Base-by-base conservation (phyloP, 2,797 vertebrate species). In the Monodelphis domestica region DNA sequence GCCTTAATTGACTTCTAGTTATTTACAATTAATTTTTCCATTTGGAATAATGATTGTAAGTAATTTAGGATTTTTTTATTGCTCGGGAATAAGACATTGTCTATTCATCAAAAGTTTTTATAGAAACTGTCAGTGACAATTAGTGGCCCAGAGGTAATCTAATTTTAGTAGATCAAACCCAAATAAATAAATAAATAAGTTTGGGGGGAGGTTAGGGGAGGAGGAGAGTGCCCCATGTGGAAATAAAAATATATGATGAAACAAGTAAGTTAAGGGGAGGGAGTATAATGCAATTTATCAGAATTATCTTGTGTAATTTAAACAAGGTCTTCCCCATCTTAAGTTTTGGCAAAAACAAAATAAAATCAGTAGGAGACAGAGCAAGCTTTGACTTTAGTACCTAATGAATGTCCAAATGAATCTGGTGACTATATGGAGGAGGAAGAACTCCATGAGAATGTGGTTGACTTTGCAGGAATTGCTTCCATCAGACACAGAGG, bases 1-100 rank as follows among this genome's bases (percentile, higher is more conserved):
- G 93, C 91, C 98, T 98, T 98, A 98, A 98, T 98, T 98, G 98
- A 98, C 98, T 98, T 98, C 97, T 97, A 98, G 97, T 98, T 98
- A 98, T 98, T 98, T 98, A 98, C 98, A 98, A 98, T 98, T 98
- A 98, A 98, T 98, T 98, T 98, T 98, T 98, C 97, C 97, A 98
- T 98, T 98, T 98, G 97, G 97, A 98, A 98, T 98, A 98, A 98
- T 98, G 98, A 98, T 98, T 97, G 96, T 89, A 93, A 95, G 94
- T 96, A 96, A 97, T 97, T 96, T 91, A 95, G 63, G 17, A 92
- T 91, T 92, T 24, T 90, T 57, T 88, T 97, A 97, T 96, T 84
- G 90, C 94, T 90, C 50, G 94, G 95, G 97, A 98, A 97, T 96
- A 96, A 96, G 96, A 98, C 97, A 96, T 96, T 98, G 97, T 97